Evolutionary conservation across 2,113 vertebrate species (phyloP).

Genomic region (Aldabrachelys gigantea): DNA sequence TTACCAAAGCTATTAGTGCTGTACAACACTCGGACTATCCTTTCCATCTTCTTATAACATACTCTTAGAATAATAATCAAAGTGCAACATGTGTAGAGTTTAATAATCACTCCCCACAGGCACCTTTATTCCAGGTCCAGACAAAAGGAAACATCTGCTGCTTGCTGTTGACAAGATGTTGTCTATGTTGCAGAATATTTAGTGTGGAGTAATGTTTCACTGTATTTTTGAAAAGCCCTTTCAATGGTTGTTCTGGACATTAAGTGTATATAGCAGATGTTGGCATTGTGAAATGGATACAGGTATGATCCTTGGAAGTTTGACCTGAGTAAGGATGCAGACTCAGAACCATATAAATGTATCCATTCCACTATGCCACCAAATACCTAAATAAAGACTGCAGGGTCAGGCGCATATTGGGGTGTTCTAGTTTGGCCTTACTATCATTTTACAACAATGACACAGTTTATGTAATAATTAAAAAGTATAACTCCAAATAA

Average conservation of each 20-base stretch:
- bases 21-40: not conserved
- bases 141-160: constrained; percentile 61
- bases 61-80: constrained; percentile 64
- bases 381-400: not conserved
- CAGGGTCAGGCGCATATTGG: accelerated
- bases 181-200: constrained; percentile 35
- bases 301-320: accelerated
- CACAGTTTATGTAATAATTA: not conserved
- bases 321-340: accelerated
- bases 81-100: constrained; percentile 52
- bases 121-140: constrained; percentile 64
- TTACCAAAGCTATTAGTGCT: constrained; percentile 14
- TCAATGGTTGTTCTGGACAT: not conserved
- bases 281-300: not conserved
- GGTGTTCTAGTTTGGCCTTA: not conserved
- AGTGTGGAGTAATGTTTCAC: not conserved
- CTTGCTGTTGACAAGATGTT: constrained; percentile 56
- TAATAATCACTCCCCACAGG: constrained; percentile 55
- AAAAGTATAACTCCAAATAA: not conserved
- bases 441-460: not conserved
- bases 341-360: not conserved
- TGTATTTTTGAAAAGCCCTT: not conserved
- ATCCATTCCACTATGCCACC: accelerated
- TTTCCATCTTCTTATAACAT: constrained; percentile 10
- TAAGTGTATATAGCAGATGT: accelerated